Evolutionary conservation across 2,797 vertebrate genomes (phyloP), one percentile per base, ranked within the genome.

Genomic region (Gallinago nigripennis): DNA sequence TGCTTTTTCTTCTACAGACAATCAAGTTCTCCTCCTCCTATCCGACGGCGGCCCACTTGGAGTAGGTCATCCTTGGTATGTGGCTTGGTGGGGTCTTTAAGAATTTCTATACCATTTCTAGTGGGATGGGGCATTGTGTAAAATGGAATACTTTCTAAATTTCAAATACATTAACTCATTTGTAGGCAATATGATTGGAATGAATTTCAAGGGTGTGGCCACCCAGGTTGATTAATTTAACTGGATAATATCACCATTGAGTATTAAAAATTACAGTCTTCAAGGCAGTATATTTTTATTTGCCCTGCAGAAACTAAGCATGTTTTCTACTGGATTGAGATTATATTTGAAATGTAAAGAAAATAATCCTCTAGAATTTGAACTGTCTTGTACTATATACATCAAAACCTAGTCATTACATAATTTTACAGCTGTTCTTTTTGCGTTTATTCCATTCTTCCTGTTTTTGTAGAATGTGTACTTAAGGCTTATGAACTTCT

Each of bases 41-140:
- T 99, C 88, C 98, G 99, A 94, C 98, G 99, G 76, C 98, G 98
- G 43, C 98, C 99, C 82, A 99, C 99, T 54, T 99, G 99, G 99
- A 99, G 98, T 95, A 98, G 98, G 78, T 98, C 98, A 46, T 98
- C 98, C 43, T 98, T 99, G 97, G 98, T 98, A 96, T 17, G 98
- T 98, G 98, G 66, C 43, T 35, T 11, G 10, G 27, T 83, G 79
- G 48, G 35, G 18, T 66, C 53, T 86, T 86, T 82, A 27, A 43
- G 30, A 78, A 25, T 72, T 56, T 53, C 57, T 76, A 0, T 92
- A 24, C 6, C 7, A 27, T 79, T 90, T 84, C 31, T 93, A n/a
- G 64, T 58, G 35, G 58, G n/a, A 90, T 57, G 31, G 91, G 75
- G 18, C 31, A 24, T 45, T 86, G 57, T 84, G 57, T 73, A 68